Evolutionary conservation across 2,113 vertebrate species (phyloP), one percentile per base, ranked within the genome.

Genomic region (Apodemus sylvaticus): DNA sequence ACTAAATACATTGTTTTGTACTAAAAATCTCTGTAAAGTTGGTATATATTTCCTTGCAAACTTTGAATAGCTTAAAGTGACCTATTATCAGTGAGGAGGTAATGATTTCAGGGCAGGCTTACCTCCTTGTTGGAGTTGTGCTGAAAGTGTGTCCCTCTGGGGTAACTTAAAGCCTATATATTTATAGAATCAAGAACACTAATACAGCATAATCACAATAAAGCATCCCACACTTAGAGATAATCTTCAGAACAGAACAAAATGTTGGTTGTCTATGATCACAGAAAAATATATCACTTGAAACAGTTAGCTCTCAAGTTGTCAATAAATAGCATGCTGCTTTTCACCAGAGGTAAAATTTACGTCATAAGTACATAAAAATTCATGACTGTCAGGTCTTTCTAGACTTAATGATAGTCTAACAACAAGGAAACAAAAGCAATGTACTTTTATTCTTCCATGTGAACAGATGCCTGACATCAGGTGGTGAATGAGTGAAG

Each of bases 151-250:
- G 92, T 78, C 36, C 90, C 11, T 2, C 0, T 74, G 79, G 58
- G 89, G 11, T 77, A 91, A 89, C 95, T 95, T 73, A 97, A 94
- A 94, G 92, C 13, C 51, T 79, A 11, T 95, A 94, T 97, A 95
- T 97, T 97, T 97, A 97, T 96, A 94, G 96, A 92, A 94, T 70
- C 94, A 89, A 94, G 94, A 97, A 91, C 42, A 83, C 60, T 86
- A 95, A 96, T 93, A 86, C 55, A 74, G 17, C 31, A 66, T 89
- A 94, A 94, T 96, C 96, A 95, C 68, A 97, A 95, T 86, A 95
- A 97, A 96, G 60, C 90, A 94, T 95, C 90, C 96, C 83, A 94
- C 39, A 0, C 73, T 94, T 77, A 60, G 39, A 94, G 95, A 94
- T 89, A 95, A 95, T 95, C 93, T 98, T 94, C 90, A 95, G 95